Percentiles rank a stretch among this genome's conserved stretches.
Conservation (phyloP, 2,113 vertebrate species). For the Grallaria varia region DNA sequence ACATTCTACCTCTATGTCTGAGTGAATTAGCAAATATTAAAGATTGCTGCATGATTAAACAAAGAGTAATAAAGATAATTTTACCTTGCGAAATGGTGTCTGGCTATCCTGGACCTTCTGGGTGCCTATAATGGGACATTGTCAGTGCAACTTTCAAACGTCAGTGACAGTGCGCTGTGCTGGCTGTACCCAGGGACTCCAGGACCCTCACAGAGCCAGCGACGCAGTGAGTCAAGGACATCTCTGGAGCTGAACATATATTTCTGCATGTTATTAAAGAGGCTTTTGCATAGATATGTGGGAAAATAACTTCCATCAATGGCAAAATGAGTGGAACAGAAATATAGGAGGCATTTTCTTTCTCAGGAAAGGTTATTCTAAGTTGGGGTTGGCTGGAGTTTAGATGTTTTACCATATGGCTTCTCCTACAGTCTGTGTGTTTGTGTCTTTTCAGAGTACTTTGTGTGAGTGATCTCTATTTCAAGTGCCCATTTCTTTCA, state of each 20-base stretch:
- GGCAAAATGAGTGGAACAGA: not conserved
- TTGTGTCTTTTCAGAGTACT: not conserved
- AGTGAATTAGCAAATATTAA: not conserved
- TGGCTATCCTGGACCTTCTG: not conserved
- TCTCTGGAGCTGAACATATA: not conserved
- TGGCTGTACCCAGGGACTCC: not conserved
- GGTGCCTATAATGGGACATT: not conserved
- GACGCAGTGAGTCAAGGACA: not conserved
- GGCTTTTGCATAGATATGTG: not conserved
- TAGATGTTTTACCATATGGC: not conserved
- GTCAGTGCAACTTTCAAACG: not conserved
- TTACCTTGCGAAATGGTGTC: not conserved
- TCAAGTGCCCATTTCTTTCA: not conserved
- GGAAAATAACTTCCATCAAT: not conserved
- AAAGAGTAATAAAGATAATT: not conserved
- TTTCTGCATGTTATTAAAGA: not conserved
- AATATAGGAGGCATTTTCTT: not conserved
- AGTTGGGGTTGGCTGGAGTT: not conserved
- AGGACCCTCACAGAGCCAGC: not conserved
- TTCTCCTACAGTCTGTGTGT: not conserved
- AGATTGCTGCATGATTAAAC: not conserved
- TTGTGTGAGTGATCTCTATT: not conserved
- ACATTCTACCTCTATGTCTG: not conserved
- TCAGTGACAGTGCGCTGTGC: not conserved
- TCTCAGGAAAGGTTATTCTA: not conserved